A percentile compares a stretch with the other conserved stretches of the same genome.
phyloP scores from a whole-genome alignment of 2,113 vertebrate genomes.

The Psilopsiagon aymara region DNA sequence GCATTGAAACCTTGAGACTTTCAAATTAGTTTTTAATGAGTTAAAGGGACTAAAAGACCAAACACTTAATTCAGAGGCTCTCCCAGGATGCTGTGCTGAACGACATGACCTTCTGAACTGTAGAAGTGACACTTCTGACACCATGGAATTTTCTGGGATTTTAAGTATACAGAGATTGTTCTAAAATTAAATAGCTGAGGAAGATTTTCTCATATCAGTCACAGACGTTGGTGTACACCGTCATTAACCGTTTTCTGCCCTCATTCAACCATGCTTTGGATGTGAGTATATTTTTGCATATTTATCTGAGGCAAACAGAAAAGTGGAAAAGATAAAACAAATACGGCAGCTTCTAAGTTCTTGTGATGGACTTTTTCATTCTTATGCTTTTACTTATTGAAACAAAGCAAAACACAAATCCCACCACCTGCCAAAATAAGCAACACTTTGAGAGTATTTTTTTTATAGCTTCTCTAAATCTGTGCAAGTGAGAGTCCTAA shows the following conservation, averaged over 20 bases:
- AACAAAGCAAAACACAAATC: not conserved
- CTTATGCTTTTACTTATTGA: not conserved
- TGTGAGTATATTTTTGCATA: not conserved
- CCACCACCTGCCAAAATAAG: not conserved
- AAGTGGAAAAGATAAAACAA: not conserved
- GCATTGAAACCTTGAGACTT: slow-evolving; percentile 25
- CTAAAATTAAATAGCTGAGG: not conserved
- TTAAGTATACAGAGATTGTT: not conserved
- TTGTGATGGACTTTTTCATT: fast-evolving
- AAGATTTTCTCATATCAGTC: not conserved
- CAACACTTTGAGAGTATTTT: not conserved
- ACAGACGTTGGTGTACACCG: not conserved
- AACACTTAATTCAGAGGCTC: slow-evolving; percentile 24
- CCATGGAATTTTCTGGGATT: not conserved
- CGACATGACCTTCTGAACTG: slow-evolving; percentile 50
- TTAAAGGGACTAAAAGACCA: not conserved
- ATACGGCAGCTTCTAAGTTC: not conserved
- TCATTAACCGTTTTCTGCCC: slow-evolving; percentile 7
- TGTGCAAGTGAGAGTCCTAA: not conserved
- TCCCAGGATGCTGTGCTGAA: slow-evolving; percentile 34
- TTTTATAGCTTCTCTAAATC: not conserved
- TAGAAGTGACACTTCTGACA: slow-evolving; percentile 19
- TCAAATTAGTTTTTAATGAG: slow-evolving; percentile 48
- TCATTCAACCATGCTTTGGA: not conserved
- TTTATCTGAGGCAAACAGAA: not conserved